Percentiles rank a stretch among this genome's conserved stretches.
Evolutionary conservation across 2,888 invertebrate species (phyloP).

Genomic region (Lasioglossum zephyrum): DNA sequence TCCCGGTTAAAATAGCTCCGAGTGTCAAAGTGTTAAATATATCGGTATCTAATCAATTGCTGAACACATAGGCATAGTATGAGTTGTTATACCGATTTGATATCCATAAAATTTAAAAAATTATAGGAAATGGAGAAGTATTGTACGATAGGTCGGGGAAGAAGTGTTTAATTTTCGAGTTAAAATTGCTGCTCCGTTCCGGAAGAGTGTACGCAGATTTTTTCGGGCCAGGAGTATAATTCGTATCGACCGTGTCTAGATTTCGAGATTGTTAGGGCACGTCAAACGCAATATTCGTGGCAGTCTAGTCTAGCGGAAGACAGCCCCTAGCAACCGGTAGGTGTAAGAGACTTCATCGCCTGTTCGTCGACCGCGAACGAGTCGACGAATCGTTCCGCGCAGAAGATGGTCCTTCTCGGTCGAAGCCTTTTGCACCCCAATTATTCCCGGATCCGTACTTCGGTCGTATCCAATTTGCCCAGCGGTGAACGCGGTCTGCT

Average conservation of each 20-base stretch:
- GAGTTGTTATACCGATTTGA: too few relatives aligned
- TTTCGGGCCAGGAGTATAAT: not conserved
- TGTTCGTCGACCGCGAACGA: constrained; percentile 5
- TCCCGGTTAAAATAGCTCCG: too few relatives aligned
- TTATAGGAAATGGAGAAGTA: too few relatives aligned
- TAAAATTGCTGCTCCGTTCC: too few relatives aligned
- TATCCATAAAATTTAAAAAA: too few relatives aligned
- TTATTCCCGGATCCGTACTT: constrained; percentile 19
- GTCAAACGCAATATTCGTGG: not conserved
- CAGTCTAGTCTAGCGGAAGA: not conserved
- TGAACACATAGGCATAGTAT: too few relatives aligned
- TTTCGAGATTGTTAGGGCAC: not conserved
- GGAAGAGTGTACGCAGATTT: not conserved
- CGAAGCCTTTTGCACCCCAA: constrained; percentile 23
- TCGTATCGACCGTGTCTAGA: not conserved
- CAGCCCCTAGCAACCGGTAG: not conserved
- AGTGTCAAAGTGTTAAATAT: too few relatives aligned
- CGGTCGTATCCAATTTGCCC: constrained; percentile 21
- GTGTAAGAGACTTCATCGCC: not conserved
- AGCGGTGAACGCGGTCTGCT: not conserved
- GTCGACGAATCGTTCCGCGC: not conserved
- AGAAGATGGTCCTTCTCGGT: constrained; percentile 21
- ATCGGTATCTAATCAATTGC: too few relatives aligned
- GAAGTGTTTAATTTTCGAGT: too few relatives aligned
- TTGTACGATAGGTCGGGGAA: too few relatives aligned